A percentile compares a stretch with the other conserved stretches of the same genome.
phyloP scores from a whole-genome alignment of 2,113 vertebrate species.

The Osmerus eperlanus region DNA sequence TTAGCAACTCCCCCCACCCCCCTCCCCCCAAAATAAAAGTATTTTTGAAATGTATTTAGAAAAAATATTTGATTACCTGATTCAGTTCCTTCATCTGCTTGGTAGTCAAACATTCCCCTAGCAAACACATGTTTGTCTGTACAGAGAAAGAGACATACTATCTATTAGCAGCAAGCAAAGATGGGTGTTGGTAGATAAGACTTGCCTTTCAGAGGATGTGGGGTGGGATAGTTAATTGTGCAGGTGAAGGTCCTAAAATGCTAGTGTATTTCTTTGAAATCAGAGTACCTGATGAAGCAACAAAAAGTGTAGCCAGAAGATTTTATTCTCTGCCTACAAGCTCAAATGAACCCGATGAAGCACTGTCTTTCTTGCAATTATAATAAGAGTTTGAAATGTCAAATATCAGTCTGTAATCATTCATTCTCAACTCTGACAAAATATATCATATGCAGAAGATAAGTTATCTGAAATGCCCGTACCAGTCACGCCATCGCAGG shows the following conservation, averaged over 20 bases:
- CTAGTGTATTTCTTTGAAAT: too few relatives aligned
- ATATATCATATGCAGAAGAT: neutral
- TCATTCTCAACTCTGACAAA: neutral
- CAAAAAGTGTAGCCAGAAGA: too few relatives aligned
- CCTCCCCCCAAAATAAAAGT: neutral
- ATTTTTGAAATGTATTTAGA: neutral
- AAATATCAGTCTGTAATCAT: neutral
- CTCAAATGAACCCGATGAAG: too few relatives aligned
- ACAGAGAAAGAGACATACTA: neutral
- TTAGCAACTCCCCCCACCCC: neutral
- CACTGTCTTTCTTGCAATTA: too few relatives aligned
- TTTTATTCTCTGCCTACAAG: too few relatives aligned
- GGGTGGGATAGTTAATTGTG: neutral
- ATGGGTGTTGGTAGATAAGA: too few relatives aligned
- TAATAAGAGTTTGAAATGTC: neutral
- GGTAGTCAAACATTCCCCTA: conserved; percentile 43
- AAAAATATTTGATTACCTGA: conserved; percentile 45
- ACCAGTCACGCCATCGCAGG: conserved; percentile 82
- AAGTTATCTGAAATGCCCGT: conserved; percentile 39
- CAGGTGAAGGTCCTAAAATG: neutral
- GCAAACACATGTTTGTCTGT: conserved; percentile 60
- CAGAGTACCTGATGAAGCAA: too few relatives aligned
- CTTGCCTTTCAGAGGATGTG: too few relatives aligned
- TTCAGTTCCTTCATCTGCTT: conserved; percentile 23
- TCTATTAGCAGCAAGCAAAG: too few relatives aligned